phyloP scores from a whole-genome alignment of 2,797 vertebrate genomes.

The Crossoptilon crossoptilon region DNA sequence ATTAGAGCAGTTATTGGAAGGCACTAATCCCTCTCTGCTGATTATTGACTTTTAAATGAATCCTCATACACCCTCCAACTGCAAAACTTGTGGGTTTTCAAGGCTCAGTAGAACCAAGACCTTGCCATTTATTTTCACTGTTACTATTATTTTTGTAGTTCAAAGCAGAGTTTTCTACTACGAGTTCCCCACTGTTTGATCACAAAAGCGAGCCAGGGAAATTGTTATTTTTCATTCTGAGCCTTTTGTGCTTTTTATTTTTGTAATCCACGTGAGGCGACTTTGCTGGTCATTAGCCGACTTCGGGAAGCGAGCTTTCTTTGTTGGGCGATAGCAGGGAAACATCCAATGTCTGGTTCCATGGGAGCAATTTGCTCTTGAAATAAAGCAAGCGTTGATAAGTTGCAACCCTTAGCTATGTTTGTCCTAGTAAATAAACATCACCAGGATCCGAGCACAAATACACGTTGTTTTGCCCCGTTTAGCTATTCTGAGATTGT shows the following conservation, averaged over 20 bases:
- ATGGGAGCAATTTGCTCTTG: slow-evolving; percentile 57
- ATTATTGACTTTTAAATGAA: slow-evolving; percentile 25
- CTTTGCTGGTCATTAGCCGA: slow-evolving; percentile 19
- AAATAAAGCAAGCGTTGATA: slow-evolving; percentile 64
- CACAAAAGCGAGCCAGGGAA: slow-evolving; percentile 50
- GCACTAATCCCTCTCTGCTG: slow-evolving; percentile 45
- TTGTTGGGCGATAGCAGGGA: slow-evolving; percentile 26
- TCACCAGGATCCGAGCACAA: slow-evolving; percentile 60
- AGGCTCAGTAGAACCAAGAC: slow-evolving; percentile 51
- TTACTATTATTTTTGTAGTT: slow-evolving; percentile 57
- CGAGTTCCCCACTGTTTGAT: slow-evolving; percentile 37
- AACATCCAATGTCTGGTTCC: slow-evolving; percentile 61
- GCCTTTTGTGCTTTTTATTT: slow-evolving; percentile 69
- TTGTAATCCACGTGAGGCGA: slow-evolving; percentile 22
- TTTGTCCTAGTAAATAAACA: slow-evolving; percentile 74
- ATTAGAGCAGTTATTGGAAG: slow-evolving; percentile 40
- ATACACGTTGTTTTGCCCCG: slow-evolving; percentile 42
- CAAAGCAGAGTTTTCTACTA: slow-evolving; percentile 62
- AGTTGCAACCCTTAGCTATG: slow-evolving; percentile 70
- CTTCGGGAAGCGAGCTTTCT: slow-evolving; percentile 39
- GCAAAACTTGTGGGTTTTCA: slow-evolving; percentile 46
- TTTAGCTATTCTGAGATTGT: slow-evolving; percentile 57
- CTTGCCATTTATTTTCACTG: slow-evolving; percentile 41
- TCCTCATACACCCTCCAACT: not conserved
- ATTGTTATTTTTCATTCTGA: slow-evolving; percentile 54